Evolutionary conservation across 1,140 invertebrate genomes (phyloP).

Genomic region (Wasmannia auropunctata): DNA sequence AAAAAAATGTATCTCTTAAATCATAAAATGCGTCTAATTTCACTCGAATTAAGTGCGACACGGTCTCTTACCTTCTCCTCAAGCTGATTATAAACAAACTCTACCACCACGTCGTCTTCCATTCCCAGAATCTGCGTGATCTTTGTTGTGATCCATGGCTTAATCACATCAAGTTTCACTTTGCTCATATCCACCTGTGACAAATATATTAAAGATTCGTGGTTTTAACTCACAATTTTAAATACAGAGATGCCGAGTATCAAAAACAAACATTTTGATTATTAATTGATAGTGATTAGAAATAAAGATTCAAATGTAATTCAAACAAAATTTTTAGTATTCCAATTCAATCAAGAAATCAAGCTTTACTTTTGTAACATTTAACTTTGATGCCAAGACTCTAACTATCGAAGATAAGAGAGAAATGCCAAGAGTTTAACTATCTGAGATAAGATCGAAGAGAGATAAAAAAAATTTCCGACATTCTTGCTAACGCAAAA

Average conservation of each 20-base stretch:
- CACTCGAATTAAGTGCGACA: conserved; percentile 48
- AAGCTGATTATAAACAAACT: conserved; percentile 99
- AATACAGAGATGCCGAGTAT: neutral
- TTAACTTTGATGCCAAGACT: neutral
- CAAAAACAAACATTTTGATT: neutral
- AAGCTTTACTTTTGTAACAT: neutral
- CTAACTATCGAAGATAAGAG: no score
- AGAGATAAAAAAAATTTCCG: no score
- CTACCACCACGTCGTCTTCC: conserved; percentile 99
- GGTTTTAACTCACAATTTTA: neutral
- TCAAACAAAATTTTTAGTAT: neutral
- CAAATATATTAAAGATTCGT: conserved; percentile 51
- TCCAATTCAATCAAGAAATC: no score
- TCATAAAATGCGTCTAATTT: conserved; percentile 48
- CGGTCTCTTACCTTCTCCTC: conserved; percentile 93
- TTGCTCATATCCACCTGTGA: conserved; percentile 98
- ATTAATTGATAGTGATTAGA: neutral
- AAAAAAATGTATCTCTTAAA: conserved; percentile 54
- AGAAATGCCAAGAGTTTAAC: no score
- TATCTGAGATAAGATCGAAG: no score
- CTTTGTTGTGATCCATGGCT: conserved; percentile 99
- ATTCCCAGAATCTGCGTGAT: conserved; percentile 97
- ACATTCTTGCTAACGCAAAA: neutral
- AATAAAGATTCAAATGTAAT: neutral
- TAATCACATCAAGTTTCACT: conserved; percentile 98